Conservation (phyloP, 2,113 vertebrate genomes). For the Lamprologus ornatipinnis region DNA sequence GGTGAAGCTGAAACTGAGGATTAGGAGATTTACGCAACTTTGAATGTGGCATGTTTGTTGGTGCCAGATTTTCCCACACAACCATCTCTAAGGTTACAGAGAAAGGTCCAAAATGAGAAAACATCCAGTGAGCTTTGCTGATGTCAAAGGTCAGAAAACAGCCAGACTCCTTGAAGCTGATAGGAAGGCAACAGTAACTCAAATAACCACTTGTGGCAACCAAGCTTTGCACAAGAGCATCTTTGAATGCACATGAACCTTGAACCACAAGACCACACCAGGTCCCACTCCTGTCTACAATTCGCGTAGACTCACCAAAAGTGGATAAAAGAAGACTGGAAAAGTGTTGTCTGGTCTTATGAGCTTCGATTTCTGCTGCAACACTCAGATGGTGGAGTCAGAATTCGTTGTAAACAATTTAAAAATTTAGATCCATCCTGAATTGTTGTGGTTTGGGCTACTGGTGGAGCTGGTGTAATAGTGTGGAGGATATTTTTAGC, state of each 20-base stretch:
- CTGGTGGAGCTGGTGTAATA: neutral
- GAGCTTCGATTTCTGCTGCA: neutral
- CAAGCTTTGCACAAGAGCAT: neutral
- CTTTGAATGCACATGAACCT: neutral
- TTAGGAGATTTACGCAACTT: neutral
- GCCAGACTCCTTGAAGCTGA: neutral
- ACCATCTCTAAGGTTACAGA: neutral
- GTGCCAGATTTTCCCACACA: neutral
- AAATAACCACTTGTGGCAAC: neutral
- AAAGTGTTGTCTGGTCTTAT: neutral
- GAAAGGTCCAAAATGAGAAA: neutral
- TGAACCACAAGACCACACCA: neutral
- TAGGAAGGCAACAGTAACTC: neutral
- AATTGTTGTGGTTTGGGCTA: neutral
- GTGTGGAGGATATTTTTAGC: neutral
- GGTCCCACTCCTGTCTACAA: neutral
- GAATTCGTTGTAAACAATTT: neutral
- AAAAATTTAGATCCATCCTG: neutral
- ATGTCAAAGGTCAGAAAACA: neutral
- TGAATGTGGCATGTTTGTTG: neutral
- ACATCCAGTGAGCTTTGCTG: neutral
- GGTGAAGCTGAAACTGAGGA: neutral
- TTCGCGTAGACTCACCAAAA: neutral
- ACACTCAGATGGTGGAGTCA: neutral
- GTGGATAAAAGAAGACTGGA: neutral